Base-by-base conservation (phyloP, 30 jellyfish, hydroid and myxozoan genomes). In the Turritopsis rubra region DNA sequence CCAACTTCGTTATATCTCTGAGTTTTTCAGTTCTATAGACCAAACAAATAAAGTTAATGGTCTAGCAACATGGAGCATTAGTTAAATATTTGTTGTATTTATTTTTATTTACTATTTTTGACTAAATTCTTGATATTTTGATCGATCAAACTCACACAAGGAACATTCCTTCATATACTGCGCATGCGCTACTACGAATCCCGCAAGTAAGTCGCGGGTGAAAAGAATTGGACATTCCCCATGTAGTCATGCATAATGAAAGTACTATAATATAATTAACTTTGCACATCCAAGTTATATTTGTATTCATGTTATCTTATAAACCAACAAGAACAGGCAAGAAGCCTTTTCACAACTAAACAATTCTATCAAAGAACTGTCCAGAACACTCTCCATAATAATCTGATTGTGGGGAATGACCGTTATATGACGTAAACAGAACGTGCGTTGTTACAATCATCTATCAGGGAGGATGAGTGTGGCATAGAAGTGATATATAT, bases 151-250 rank as follows among this genome's bases (percentile, higher is more conserved):
- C 13, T 41, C 60, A 41, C 13, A 41, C 60, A 41, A 41, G 60
- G 60, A 41, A 41, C 13, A 41, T 41, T 41, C 60, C 13, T 41
- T 41, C 60, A 41, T 5, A 41, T 68, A 68, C 77, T 68, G 21
- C 77, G 77, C 77, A 68, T 68, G 77, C 77, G 77, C 30, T 68
- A n/a, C 30, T 68, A n/a, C 30, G 30, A 23, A 68, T n/a, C 77
- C 77, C 77, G 77, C 77, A 68, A 68, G 9, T n/a, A 68, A n/a
- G 31, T 23, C 77, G 77, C 77, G 77, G 77, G 77, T n/a, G 31
- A 68, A 68, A 68, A 19, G 77, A 68, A 27, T 23, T 8, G 30
- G 77, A 27, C 77, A 27, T n/a, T 68, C 16, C 77, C 77, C 77
- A 41, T 5, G 9, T 41, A 41, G 60, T 41, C 13, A 41, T 41